These are phyloP conservation scores for Chitala chitala DNA, from an alignment of 2,113 vertebrate genomes.

Conservation along the genomic window DNA sequence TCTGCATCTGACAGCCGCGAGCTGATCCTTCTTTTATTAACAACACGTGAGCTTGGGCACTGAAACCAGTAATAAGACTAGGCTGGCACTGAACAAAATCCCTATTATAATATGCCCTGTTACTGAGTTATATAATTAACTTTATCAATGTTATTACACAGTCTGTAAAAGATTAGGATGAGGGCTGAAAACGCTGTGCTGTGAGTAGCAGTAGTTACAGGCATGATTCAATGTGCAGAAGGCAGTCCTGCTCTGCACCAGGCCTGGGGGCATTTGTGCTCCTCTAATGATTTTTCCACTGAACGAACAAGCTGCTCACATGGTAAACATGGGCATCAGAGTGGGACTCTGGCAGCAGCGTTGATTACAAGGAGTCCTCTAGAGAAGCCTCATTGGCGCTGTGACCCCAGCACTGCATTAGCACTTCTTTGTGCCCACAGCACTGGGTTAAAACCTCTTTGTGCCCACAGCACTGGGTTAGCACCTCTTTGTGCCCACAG, in stretches of 20 bases:
- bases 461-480: no score
- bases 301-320: conserved; percentile 26
- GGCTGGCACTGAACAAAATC: background rate
- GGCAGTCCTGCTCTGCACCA: conserved; percentile 32
- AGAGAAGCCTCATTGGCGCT: no score
- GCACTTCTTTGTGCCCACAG: no score
- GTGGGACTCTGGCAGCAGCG: no score
- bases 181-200: conserved; percentile 32
- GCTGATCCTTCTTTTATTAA: no score
- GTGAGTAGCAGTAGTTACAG: conserved; percentile 24
- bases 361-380: no score
- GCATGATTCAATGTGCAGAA: conserved; percentile 40
- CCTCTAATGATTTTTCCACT: conserved; percentile 57
- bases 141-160: background rate
- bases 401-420: no score
- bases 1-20: no score
- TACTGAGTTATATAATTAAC: no score
- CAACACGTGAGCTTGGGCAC: background rate
- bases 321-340: no score
- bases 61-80: background rate
- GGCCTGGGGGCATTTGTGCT: conserved; percentile 35
- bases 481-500: no score
- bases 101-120: background rate
- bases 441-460: no score
- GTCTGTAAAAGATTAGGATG: background rate